Base-by-base conservation (phyloP, 2,888 invertebrate species). In the Eilema depressum region DNA sequence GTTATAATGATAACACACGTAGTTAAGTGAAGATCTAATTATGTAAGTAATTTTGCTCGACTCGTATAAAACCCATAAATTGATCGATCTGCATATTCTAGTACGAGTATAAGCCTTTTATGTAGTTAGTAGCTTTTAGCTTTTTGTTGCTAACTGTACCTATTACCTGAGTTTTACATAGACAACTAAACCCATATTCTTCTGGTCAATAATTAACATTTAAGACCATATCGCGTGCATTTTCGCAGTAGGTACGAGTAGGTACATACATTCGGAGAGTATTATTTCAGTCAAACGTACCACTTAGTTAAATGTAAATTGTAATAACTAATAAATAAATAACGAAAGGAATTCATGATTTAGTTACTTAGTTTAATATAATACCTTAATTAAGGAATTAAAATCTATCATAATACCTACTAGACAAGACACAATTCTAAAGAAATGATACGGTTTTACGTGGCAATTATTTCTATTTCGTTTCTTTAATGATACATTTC, bases 221-320 rank as follows among this genome's bases (percentile, higher is more conserved):
- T 71, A 75, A 73, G 62, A 74, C 67, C 41, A 66, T 61, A 72
- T 75, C 64, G 76, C 79, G 74, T 78, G 79, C 59, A 69, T 33
- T 66, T 71, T 47, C 56, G 57, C 61, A 4, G n/a, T n/a, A n/a
- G n/a, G n/a, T n/a, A n/a, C n/a, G n/a, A n/a, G n/a, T n/a, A n/a
- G n/a, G 59, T 59, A 14, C 17, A 1, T 59, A 26, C 56, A 66
- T 33, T 25, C 68, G 41, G 26, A 71, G 28, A 61, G 60, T 71
- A 69, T 23, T 1, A 68, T 70, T 62, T 23, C 63, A 64, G 47
- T 25, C 26, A 11, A 62, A 71, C 73, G 71, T 59, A 72, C 56
- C 30, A 68, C 20, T 68, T 72, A 30, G 5, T 33, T 23, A 33
- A 56, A 65, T 14, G 26, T n/a, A 23, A 23, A 61, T 20, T 10